Evolutionary conservation across 1,140 invertebrate species (phyloP).

Genomic region (Drosophila rufa): DNA sequence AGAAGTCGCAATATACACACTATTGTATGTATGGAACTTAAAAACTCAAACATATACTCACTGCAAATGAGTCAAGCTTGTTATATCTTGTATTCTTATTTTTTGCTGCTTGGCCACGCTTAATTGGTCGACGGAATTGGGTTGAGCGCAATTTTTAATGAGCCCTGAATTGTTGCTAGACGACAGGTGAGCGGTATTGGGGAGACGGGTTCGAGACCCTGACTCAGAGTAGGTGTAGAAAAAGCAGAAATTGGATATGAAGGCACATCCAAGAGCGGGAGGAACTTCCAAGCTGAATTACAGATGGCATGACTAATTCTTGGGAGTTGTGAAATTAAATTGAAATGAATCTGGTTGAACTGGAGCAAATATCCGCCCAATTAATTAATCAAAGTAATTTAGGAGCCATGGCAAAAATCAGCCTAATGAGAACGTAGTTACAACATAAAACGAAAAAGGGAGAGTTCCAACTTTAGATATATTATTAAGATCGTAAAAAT

Average conservation of each 20-base stretch:
- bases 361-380: not conserved
- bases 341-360: not conserved
- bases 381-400: constrained; percentile 3
- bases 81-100: constrained; percentile 23
- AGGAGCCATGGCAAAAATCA: not conserved
- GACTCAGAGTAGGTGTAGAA: constrained; percentile 30
- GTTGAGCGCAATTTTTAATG: constrained; percentile 72
- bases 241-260: constrained; percentile 5
- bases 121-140: constrained; percentile 72
- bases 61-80: constrained; percentile 70
- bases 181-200: not conserved
- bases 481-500: not conserved
- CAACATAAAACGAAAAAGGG: not conserved
- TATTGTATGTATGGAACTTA: constrained; percentile 5
- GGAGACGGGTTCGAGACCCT: not conserved
- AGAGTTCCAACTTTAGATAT: not conserved
- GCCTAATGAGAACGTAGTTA: constrained; percentile 1
- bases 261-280: not conserved
- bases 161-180: constrained; percentile 45
- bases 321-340: constrained; percentile 23
- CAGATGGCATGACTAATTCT: constrained; percentile 29
- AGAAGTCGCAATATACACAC: constrained; percentile 21
- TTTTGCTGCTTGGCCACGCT: constrained; percentile 56
- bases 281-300: constrained; percentile 6
- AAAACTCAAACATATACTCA: constrained; percentile 9